These are phyloP conservation scores for Tetragonisca angustula DNA, from an alignment of 2,888 invertebrate species.

Conservation along the genomic window DNA sequence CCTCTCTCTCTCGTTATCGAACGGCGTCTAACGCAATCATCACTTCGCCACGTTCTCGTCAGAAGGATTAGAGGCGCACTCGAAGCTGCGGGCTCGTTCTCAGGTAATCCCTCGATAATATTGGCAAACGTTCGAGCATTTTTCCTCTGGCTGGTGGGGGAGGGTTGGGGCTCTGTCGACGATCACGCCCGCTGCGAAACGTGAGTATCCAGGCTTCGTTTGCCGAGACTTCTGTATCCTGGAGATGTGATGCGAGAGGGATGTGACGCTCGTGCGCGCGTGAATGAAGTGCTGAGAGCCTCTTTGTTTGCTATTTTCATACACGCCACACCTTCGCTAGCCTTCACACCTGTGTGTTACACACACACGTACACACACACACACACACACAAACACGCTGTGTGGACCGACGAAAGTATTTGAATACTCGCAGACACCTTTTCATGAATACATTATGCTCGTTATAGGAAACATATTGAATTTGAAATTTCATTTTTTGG, in stretches of 20 bases:
- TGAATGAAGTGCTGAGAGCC: constrained; percentile 52
- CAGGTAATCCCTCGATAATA: constrained; percentile 64
- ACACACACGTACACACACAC: not conserved
- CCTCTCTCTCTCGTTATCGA: constrained; percentile 34
- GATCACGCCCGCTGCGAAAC: constrained; percentile 47
- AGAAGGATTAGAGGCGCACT: constrained; percentile 53
- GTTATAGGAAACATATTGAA: not conserved
- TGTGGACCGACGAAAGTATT: not conserved
- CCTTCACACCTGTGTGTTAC: not conserved
- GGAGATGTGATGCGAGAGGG: constrained; percentile 38
- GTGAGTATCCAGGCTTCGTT: constrained; percentile 63
- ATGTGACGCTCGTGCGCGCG: constrained; percentile 57
- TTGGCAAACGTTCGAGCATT: constrained; percentile 60
- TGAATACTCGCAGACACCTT: not conserved
- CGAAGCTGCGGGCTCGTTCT: constrained; percentile 32
- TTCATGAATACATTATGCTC: not conserved
- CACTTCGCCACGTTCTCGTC: constrained; percentile 51
- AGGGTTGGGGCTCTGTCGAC: not conserved
- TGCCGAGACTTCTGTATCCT: constrained; percentile 27
- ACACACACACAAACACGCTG: no score
- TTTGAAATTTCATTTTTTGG: not conserved
- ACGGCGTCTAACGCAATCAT: constrained; percentile 46
- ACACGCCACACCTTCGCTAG: constrained; percentile 17
- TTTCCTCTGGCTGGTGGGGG: constrained; percentile 22
- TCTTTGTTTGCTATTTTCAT: constrained; percentile 43